Base-by-base conservation (phyloP, 2,888 invertebrate species). In the Drosophila neutralis region DNA sequence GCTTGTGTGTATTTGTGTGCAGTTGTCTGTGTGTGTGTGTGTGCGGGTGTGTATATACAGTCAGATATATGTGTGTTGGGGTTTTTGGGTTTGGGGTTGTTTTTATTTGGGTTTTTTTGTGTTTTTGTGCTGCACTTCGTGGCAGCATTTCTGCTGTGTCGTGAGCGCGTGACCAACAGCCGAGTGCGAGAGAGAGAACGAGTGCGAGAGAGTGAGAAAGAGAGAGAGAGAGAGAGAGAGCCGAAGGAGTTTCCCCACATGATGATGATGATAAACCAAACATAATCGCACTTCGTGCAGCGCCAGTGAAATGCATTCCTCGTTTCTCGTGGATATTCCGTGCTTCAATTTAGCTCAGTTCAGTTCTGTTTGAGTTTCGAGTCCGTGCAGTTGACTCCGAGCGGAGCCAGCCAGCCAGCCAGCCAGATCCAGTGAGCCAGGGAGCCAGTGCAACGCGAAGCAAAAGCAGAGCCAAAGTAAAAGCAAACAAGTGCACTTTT, bases 281-380 rank as follows among this genome's bases (percentile, higher is more conserved):
- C 86, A 82, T 73, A 86, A 85, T 82, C 76, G 71, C 71, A 70
- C 69, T 78, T 82, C 85, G 84, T 85, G 85, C 79, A 65, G 52
- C 58, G 64, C 62, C 59, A 51, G 61, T 40, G 73, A 87, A 83
- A 72, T 84, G 87, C 84, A 84, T 80, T 86, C 45, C 45, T 78
- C 65, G 73, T 60, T 45, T 40, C 67, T 69, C 67, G 67, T 54
- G 54, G 21, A 59, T 38, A n/a, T 67, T 60, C 21, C 21, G 38
- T 64, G 29, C 42, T 68, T 49, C 40, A 29, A 31, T 48, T 70
- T 40, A n/a, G 48, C 59, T 38, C 59, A 29, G 35, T 83, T 91
- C 83, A 91, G 91, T 91, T 89, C 86, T 86, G 87, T 82, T 90
- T 87, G 86, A 90, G 82, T 90, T 83, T 87, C 83, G 89, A 87